A percentile compares a stretch with the other conserved stretches of the same genome.
Conservation (phyloP, 2,113 vertebrate genomes). For the Pogona vitticeps region DNA sequence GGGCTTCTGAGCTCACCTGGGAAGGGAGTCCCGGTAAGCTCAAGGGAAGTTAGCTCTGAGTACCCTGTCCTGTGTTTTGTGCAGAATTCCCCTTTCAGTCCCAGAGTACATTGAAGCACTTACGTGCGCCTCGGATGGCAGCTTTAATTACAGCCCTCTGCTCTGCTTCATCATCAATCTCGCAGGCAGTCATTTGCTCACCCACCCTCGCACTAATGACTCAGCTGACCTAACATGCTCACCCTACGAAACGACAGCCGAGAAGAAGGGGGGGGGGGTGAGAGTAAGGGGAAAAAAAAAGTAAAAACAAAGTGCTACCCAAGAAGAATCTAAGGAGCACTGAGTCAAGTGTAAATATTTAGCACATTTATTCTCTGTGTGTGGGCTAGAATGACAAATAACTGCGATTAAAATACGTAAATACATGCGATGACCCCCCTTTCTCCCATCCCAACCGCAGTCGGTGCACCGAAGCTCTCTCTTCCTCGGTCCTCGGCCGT, state of each 20-base stretch:
- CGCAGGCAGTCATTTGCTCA: constrained; percentile 25
- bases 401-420: neutral
- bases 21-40: neutral
- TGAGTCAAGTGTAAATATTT: neutral
- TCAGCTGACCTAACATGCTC: constrained; percentile 58
- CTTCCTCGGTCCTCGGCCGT: constrained; percentile 9
- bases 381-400: constrained; percentile 1
- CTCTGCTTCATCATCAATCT: constrained; percentile 28
- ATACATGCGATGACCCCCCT: constrained; percentile 19
- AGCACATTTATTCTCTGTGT: neutral
- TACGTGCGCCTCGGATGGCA: neutral
- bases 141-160: constrained; percentile 39
- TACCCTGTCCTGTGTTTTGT: neutral
- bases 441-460: constrained; percentile 6
- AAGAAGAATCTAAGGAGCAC: constrained; percentile 43
- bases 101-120: neutral
- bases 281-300: neutral
- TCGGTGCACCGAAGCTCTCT: neutral
- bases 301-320: constrained; percentile 39
- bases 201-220: constrained; percentile 49
- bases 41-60: neutral
- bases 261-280: neutral
- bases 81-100: neutral
- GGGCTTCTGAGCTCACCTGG: neutral
- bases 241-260: constrained; percentile 42